Evolutionary conservation across 2,888 invertebrate genomes (phyloP).

Genomic region (Pelosia muscerda): DNA sequence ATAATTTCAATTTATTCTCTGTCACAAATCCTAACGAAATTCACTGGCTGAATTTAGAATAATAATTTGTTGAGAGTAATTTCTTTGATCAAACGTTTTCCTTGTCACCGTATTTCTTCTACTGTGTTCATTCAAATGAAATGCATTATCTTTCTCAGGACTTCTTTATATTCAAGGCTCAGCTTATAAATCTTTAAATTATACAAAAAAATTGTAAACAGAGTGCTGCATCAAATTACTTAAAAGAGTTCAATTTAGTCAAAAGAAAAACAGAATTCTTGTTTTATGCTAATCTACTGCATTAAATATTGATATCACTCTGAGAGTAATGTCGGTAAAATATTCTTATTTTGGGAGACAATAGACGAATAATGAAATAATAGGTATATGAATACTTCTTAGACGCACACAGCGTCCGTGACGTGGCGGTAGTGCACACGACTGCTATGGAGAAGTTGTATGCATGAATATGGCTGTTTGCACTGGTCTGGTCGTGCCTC

Average conservation of each 20-base stretch:
- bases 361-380: too few species aligned
- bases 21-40: background rate
- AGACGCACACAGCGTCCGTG: too few species aligned
- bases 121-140: background rate
- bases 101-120: background rate
- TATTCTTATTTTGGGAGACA: background rate
- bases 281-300: background rate
- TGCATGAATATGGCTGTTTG: too few species aligned
- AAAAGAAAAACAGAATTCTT: background rate
- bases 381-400: too few species aligned
- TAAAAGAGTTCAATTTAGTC: background rate
- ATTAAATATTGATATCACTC: background rate
- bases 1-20: background rate
- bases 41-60: background rate
- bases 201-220: background rate
- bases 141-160: background rate
- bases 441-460: too few species aligned
- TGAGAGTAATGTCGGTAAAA: background rate
- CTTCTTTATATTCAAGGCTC: background rate
- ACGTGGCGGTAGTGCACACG: too few species aligned
- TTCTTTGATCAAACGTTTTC: background rate
- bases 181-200: constrained; percentile 3
- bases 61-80: background rate
- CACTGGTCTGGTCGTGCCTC: too few species aligned
- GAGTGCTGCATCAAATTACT: background rate